A percentile compares a stretch with the other conserved stretches of the same genome.
phyloP scores from a whole-genome alignment of 2,888 invertebrate species.

The Mythimna albipuncta region DNA sequence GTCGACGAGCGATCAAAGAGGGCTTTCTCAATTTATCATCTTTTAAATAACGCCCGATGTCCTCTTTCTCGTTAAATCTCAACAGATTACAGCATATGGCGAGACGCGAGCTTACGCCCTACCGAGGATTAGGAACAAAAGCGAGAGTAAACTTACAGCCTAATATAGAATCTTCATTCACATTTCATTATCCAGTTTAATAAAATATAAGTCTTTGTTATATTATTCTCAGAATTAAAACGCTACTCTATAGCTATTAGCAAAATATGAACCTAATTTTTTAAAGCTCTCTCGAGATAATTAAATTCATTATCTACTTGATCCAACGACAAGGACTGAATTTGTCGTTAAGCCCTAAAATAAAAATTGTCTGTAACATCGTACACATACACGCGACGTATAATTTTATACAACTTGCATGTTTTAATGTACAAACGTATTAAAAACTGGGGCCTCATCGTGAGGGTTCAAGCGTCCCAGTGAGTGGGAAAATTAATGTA shows the following conservation, averaged over 20 bases:
- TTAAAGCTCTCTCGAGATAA: not conserved
- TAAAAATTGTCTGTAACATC: not conserved
- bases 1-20: constrained; percentile 37
- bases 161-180: constrained; percentile 63
- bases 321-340: not conserved
- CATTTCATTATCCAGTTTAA: constrained; percentile 57
- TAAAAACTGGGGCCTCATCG: constrained; percentile 38
- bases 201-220: constrained; percentile 39
- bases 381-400: constrained; percentile 3
- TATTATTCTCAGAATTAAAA: constrained; percentile 15
- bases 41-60: constrained; percentile 44
- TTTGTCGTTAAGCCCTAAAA: not conserved
- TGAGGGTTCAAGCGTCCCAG: constrained; percentile 42
- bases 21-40: constrained; percentile 44
- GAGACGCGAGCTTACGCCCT: constrained; percentile 54
- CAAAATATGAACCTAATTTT: not conserved
- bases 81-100: constrained; percentile 57
- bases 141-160: constrained; percentile 59
- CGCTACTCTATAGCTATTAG: not conserved
- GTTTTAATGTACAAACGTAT: constrained; percentile 40
- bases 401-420: constrained; percentile 50
- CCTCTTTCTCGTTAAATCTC: constrained; percentile 53
- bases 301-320: not conserved
- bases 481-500: constrained; percentile 59
- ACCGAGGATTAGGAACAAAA: constrained; percentile 59